Evolutionary conservation across 2,797 vertebrate genomes (phyloP), one percentile per base, ranked within the genome.

Genomic region (Enteromius anoplus): DNA sequence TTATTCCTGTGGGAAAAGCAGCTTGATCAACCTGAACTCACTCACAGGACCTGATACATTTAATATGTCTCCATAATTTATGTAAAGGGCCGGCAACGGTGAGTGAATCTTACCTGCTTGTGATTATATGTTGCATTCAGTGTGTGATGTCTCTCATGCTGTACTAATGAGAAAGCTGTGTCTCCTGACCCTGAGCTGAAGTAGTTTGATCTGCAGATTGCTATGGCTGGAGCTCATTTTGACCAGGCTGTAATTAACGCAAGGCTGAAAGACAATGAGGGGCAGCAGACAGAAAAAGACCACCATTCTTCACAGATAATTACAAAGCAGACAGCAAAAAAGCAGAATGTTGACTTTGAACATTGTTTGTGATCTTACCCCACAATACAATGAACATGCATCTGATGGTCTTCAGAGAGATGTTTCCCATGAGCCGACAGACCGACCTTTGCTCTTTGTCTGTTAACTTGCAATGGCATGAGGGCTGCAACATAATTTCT

Each of bases 171-270:
- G 64, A 75, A 83, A 80, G 76, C 51, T 71, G 84, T 86, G 58
- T 83, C 69, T 79, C 64, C 60, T 82, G 60, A 40, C 68, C 23
- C 60, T 86, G 81, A 82, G 85, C 82, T 84, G 71, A 80, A 85
- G 82, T 75, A 82, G 70, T 68, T 68, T 64, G 62, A 55, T 73
- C 60, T 58, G 40, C n/a, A 78, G 53, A 77, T 80, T 14, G 32
- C 65, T 60, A 42, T 80, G 84, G 65, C 66, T 64, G 78, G 8
- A 23, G 19, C 77, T 84, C n/a, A 26, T 75, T 19, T 55, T 68
- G 62, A 49, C 51, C 78, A 72, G 64, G 75, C 86, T 85, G 82
- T 87, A 88, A 88, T 89, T 88, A 72, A 78, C 68, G 19, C 76
- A 77, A 77, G 75, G 80, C 72, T 73, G 71, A 82, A 55, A 79